A percentile compares a stretch with the other conserved stretches of the same genome.
These are phyloP conservation scores for Urechis unicinctus DNA, from an alignment of 2,888 invertebrate genomes.

Conservation along the genomic window DNA sequence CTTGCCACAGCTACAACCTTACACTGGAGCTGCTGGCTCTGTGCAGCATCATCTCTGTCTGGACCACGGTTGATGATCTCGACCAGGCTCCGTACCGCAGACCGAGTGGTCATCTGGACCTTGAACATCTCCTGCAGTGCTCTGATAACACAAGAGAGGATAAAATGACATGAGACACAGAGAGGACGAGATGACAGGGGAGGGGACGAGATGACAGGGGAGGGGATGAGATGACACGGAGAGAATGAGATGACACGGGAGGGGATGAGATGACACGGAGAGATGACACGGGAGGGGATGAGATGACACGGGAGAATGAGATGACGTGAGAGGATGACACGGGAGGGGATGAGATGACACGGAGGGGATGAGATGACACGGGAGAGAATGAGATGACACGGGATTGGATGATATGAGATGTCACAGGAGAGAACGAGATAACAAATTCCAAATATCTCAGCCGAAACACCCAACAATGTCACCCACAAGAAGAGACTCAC, in stretches of 20 bases:
- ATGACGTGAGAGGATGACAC: too few species aligned
- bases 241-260: too few species aligned
- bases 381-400: too few species aligned
- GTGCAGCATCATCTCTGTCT: background rate
- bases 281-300: too few species aligned
- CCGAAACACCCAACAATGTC: background rate
- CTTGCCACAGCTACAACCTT: constrained; percentile 30
- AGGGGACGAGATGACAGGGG: background rate
- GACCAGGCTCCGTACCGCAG: background rate
- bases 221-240: too few species aligned
- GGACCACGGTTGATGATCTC: background rate
- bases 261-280: too few species aligned
- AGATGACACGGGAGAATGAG: too few species aligned
- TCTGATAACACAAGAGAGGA: background rate
- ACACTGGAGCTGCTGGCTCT: constrained; percentile 21
- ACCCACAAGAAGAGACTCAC: constrained; percentile 34
- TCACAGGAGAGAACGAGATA: background rate
- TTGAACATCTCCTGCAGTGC: constrained; percentile 2
- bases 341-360: too few species aligned
- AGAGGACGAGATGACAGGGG: too few species aligned
- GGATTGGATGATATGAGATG: background rate
- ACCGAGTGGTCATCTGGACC: background rate
- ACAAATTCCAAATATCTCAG: background rate
- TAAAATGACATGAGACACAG: background rate
- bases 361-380: too few species aligned